Evolutionary conservation across 2,888 invertebrate genomes (phyloP).

Genomic region (Drosophila paucipuncta): DNA sequence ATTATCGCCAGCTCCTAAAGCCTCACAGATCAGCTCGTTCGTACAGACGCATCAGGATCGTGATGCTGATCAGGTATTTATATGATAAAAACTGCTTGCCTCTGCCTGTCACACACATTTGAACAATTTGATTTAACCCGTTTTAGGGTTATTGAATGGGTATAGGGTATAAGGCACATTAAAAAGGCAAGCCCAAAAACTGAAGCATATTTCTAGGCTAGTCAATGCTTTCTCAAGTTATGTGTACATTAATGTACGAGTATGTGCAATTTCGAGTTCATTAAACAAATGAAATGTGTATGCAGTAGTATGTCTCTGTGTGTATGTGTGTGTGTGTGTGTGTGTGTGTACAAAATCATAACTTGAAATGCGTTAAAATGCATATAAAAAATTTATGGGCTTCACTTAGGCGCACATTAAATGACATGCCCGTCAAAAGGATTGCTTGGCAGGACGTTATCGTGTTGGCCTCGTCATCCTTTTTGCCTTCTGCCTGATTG

Average conservation of each 20-base stretch:
- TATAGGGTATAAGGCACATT: neutral
- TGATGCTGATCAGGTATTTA: neutral
- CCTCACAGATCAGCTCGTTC: too few species aligned
- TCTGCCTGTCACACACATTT: neutral
- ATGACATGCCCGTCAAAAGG: constrained; percentile 75
- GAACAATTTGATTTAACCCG: neutral
- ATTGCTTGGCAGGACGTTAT: constrained; percentile 45
- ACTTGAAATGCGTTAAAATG: constrained; percentile 77
- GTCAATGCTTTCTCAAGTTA: constrained; percentile 3
- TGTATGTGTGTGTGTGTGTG: constrained; percentile 9
- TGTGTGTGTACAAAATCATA: constrained; percentile 64
- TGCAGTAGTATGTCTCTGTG: constrained; percentile 20
- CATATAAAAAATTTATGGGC: constrained; percentile 78
- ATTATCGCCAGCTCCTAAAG: too few species aligned
- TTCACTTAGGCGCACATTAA: constrained; percentile 78
- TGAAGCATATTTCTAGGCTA: constrained; percentile 32
- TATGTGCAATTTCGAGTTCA: constrained; percentile 57
- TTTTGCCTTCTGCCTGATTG: constrained; percentile 21
- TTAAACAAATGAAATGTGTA: constrained; percentile 59
- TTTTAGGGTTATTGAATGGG: neutral
- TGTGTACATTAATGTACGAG: neutral
- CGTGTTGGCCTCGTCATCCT: constrained; percentile 40
- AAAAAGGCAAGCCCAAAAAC: neutral
- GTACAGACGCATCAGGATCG: neutral
- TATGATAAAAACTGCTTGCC: neutral